Base-by-base conservation (phyloP, 1,140 invertebrate species). In the Conopomorpha cramerella region DNA sequence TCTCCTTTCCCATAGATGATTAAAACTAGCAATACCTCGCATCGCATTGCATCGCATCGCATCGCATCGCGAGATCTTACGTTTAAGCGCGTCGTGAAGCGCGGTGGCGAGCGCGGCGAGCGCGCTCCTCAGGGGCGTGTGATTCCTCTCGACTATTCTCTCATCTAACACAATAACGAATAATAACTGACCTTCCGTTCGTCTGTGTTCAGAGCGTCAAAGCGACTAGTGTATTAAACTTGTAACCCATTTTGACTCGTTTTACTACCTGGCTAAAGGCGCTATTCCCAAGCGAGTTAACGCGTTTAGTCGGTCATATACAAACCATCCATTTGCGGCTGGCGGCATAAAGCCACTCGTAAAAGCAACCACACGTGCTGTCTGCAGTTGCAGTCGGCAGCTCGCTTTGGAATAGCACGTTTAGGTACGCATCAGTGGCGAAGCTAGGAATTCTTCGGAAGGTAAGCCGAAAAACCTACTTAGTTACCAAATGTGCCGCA, bases 31-130 rank as follows among this genome's bases (percentile, higher is more conserved):
- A n/a, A n/a, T n/a, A n/a, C n/a, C n/a, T n/a, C n/a, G n/a, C n/a
- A n/a, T n/a, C n/a, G n/a, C n/a, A n/a, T n/a, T 17, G 14, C 38
- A 44, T 7, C 7, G 46, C 48, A 51, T 55, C 44, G 43, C 30
- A 45, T 44, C 14, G 34, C 40, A 39, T 27, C 19, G 39, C 34
- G 43, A 34, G 34, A 48, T 80, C 84, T 86, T 83, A 87, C 84
- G 79, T 65, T 63, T 67, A 31, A 85, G 72, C 48, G 82, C 82
- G 57, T 81, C 78, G 55, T 81, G 81, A 39, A 88, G 79, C 54
- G 80, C 78, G 40, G 64, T 71, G n/a, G 78, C 78, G 48, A 88
- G 79, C 39, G 78, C 63, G 1, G 77, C 72, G 13, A 87, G 65
- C 34, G 81, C 76, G 39, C 73, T 68, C 49, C 81, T 74, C 18